Evolutionary conservation across 2,113 vertebrate species (phyloP).

Genomic region (Apus apus): DNA sequence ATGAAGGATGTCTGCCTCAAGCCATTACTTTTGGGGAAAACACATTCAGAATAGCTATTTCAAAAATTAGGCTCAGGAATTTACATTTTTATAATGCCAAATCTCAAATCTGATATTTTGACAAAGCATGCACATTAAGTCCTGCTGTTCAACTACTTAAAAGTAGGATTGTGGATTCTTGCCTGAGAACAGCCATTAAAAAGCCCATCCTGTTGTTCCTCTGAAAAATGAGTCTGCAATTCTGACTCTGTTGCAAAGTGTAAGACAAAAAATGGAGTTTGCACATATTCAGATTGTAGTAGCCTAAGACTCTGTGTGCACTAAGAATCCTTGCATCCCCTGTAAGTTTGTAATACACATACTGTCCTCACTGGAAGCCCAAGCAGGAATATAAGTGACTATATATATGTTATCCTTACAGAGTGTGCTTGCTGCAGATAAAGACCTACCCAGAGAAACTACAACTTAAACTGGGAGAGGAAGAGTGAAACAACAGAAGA

Average conservation of each 20-base stretch:
- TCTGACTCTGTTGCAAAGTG: not conserved
- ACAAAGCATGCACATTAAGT: not conserved
- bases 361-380: not conserved
- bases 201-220: not conserved
- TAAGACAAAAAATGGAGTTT: not conserved
- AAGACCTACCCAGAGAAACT: not conserved
- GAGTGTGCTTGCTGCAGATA: not conserved
- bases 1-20: not conserved
- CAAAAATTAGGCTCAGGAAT: not conserved
- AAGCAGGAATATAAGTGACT: not conserved
- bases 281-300: not conserved
- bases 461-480: not conserved
- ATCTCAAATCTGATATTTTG: not conserved
- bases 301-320: not conserved
- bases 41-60: not conserved
- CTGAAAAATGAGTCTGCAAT: not conserved
- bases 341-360: rapidly evolving
- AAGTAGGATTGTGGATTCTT: not conserved
- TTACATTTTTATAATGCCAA: not conserved
- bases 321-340: not conserved
- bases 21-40: not conserved
- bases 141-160: not conserved
- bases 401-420: not conserved
- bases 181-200: not conserved
- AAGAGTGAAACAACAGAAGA: not conserved